These are phyloP conservation scores for Catamblyrhynchus diadema DNA, from an alignment of 2,797 vertebrate species.

Conservation along the genomic window DNA sequence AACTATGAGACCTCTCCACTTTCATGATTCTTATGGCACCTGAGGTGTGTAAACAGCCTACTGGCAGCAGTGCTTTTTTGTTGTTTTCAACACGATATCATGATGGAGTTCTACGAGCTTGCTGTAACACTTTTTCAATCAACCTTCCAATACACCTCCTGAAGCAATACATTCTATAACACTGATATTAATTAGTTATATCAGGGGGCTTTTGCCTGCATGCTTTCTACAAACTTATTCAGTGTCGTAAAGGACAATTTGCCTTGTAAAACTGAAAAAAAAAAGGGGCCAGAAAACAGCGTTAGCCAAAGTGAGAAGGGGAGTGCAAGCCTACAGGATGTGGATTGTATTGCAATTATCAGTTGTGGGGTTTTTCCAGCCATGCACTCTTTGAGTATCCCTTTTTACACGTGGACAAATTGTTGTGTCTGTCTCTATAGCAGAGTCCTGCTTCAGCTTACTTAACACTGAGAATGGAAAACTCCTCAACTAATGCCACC, in stretches of 20 bases:
- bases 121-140: background rate
- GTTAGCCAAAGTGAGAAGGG: background rate
- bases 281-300: fast-evolving
- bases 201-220: background rate
- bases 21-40: background rate
- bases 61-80: background rate
- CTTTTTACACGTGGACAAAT: background rate
- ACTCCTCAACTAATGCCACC: background rate
- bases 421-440: background rate
- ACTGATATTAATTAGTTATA: background rate
- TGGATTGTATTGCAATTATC: background rate
- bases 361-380: background rate
- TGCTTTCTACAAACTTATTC: background rate
- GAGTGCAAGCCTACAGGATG: background rate
- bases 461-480: background rate
- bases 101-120: background rate
- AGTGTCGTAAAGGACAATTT: background rate
- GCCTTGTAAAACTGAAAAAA: background rate
- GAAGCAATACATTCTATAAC: background rate
- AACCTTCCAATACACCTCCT: background rate
- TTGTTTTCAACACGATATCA: background rate
- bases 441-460: background rate
- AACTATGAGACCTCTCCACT: background rate
- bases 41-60: background rate
- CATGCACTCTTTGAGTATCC: background rate